Percentiles rank a stretch among this genome's conserved stretches.
Conservation (phyloP, 2,797 vertebrate species). For the Pachyuromys duprasi region DNA sequence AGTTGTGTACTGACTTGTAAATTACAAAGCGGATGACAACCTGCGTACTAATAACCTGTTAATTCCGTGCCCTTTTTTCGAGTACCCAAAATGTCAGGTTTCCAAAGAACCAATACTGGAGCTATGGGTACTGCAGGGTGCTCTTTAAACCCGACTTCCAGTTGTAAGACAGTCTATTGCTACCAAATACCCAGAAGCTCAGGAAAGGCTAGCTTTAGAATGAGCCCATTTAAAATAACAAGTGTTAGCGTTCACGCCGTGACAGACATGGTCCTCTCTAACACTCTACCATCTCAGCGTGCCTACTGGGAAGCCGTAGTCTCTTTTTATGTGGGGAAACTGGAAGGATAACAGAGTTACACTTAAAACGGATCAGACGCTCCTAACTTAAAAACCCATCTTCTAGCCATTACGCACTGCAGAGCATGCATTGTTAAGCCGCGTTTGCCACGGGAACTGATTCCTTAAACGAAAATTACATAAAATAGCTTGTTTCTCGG, state of each 20-base stretch:
- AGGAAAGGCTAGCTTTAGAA: conserved; percentile 19
- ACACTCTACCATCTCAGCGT: neutral
- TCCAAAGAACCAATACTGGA: conserved; percentile 20
- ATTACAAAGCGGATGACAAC: conserved; percentile 17
- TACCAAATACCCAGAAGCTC: conserved; percentile 44
- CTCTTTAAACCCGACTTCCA: conserved; percentile 32
- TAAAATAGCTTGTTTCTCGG: conserved; percentile 59
- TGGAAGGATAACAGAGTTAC: neutral
- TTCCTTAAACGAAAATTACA: conserved; percentile 46
- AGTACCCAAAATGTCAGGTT: conserved; percentile 21
- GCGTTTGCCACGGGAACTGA: conserved; percentile 35
- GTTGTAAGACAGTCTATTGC: conserved; percentile 6
- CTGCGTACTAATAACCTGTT: conserved; percentile 24
- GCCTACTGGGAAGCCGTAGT: neutral
- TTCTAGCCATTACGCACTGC: neutral
- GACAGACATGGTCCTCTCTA: conserved; percentile 42
- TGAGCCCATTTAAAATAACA: conserved; percentile 23
- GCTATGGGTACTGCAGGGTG: neutral
- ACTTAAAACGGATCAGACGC: conserved; percentile 21
- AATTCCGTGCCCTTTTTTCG: conserved; percentile 5
- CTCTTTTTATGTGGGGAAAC: conserved; percentile 46
- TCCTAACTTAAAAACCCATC: conserved; percentile 20
- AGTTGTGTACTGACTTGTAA: neutral
- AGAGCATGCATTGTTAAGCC: neutral
- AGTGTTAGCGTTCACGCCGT: neutral